Conservation (phyloP, 2,888 invertebrate species). For the Zygothrica quintamaculata region DNA sequence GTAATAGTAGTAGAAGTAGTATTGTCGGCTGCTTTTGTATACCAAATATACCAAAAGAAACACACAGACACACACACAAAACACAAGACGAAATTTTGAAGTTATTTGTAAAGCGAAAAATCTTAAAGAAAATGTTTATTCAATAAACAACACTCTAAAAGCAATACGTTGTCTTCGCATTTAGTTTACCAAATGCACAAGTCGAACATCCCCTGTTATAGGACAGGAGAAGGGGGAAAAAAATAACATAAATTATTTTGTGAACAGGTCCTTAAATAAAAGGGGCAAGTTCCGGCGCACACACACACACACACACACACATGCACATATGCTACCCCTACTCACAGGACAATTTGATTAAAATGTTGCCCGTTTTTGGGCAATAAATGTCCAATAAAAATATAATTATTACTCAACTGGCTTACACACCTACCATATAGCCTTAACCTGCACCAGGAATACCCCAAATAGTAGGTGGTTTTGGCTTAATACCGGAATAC, state of each 20-base stretch:
- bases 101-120: conserved; percentile 36
- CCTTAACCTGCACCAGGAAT: conserved; percentile 8
- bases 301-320: too few species aligned
- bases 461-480: conserved; percentile 2
- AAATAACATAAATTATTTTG: conserved; percentile 58
- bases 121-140: conserved; percentile 51
- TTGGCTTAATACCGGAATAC: conserved; percentile 43
- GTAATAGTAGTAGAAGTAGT: neutral
- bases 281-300: conserved; percentile 50
- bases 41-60: too few species aligned
- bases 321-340: too few species aligned
- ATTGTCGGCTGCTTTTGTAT: conserved; percentile 50
- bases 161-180: conserved; percentile 51
- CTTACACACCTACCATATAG: conserved; percentile 45
- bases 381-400: conserved; percentile 84
- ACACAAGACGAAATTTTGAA: conserved; percentile 55
- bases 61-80: too few species aligned
- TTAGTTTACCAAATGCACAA: conserved; percentile 1
- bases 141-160: conserved; percentile 56
- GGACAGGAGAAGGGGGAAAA: too few species aligned
- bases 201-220: neutral
- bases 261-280: conserved; percentile 44
- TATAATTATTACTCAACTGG: conserved; percentile 82
- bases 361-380: conserved; percentile 71
- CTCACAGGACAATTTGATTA: conserved; percentile 71